Evolutionary conservation across 2,113 vertebrate species (phyloP), one percentile per base, ranked within the genome.

Genomic region (Hystrix brachyura): DNA sequence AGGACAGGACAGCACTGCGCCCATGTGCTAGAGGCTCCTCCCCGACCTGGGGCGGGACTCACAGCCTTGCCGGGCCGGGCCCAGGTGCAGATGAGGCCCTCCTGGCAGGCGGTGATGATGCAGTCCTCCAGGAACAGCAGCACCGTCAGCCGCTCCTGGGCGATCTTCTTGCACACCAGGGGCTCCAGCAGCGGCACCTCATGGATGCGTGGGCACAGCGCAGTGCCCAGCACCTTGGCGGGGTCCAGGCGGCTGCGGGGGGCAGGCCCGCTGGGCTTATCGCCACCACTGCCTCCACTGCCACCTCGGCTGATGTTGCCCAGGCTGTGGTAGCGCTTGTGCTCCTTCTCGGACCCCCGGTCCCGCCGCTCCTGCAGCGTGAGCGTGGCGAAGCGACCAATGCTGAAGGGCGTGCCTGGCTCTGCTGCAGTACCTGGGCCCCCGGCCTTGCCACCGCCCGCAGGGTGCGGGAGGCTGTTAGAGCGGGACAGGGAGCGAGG

Each of bases 61-160:
- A 99, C 99, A 71, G 97, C 98, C 98, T 99, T 99, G 76, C 99
- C 99, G 0, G 99, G 99, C 97, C 99, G 97, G 0, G 99, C 99
- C 99, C 99, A 99, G 89, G 99, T 99, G 76, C 99, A 99, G 98
- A 99, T 99, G 97, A 99, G 99, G 0, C 99, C 99, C 96, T 99
- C 99, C 87, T 99, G 99, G 98, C 99, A 99, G 74, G 99, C 99
- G 0, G 99, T 99, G 97, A 99, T 99, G 96, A 99, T 99, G 87
- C 99, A 99, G 98, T 99, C 99, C 97, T 99, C 99, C 98, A 99
- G 98, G 98, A 99, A 99, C 1, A 99, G 99, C 43, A 99, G 98
- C n/a, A 99, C 99, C 0, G 99, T 99, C 87, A 99, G 98, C 65
- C 99, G 98, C 97, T 99, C 99, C 48, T 99, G 99, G 4, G 99